Evolutionary conservation across 2,797 vertebrate species (phyloP).

Genomic region (Geotrypetes seraphini): DNA sequence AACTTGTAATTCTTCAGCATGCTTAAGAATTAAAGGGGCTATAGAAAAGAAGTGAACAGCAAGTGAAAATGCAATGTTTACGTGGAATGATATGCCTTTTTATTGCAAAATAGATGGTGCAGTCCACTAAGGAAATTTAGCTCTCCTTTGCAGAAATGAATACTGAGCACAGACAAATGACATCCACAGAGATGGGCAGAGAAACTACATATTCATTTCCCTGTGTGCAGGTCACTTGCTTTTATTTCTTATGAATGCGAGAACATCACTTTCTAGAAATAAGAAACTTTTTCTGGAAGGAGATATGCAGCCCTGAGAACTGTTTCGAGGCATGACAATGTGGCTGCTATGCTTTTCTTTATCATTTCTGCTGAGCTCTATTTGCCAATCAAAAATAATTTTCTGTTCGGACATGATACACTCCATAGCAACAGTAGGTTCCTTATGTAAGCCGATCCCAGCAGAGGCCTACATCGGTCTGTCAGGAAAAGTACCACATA

Average conservation of each 20-base stretch:
- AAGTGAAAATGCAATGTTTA: too few relatives aligned
- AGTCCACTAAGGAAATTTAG: too few relatives aligned
- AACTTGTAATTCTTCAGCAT: too few relatives aligned
- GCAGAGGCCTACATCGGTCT: constrained; percentile 44
- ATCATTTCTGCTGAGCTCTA: constrained; percentile 12
- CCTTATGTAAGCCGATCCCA: constrained; percentile 33
- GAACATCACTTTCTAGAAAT: constrained; percentile 4
- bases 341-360: constrained; percentile 2
- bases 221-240: too few relatives aligned
- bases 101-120: too few relatives aligned
- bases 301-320: neutral
- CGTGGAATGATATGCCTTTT: too few relatives aligned
- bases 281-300: neutral
- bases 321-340: neutral
- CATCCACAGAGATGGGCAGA: too few relatives aligned
- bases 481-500: constrained; percentile 53
- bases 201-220: too few relatives aligned
- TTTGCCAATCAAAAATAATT: constrained; percentile 20
- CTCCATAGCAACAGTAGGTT: constrained; percentile 17
- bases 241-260: neutral
- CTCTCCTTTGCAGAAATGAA: too few relatives aligned
- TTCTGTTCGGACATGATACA: constrained; percentile 9
- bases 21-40: too few relatives aligned
- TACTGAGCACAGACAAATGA: too few relatives aligned
- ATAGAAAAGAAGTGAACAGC: too few relatives aligned